Evolutionary conservation across 2,797 vertebrate species (phyloP).

Genomic region (Semotilus atromaculatus): DNA sequence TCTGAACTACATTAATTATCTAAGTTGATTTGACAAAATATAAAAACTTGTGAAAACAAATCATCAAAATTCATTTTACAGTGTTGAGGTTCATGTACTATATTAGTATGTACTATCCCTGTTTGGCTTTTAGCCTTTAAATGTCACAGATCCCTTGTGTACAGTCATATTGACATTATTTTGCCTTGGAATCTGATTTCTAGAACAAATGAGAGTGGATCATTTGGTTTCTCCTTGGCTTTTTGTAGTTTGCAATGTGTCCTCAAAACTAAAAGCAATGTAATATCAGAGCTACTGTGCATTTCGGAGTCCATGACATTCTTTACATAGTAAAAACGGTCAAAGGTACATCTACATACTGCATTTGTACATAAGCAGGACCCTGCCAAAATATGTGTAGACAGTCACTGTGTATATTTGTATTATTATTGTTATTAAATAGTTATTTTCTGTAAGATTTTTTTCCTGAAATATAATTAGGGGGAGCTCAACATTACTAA

Average conservation of each 20-base stretch:
- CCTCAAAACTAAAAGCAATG: neutral
- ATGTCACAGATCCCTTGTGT: neutral
- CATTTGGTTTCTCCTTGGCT: neutral
- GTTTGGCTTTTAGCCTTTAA: conserved; percentile 9
- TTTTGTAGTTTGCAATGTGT: neutral
- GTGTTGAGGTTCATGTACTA: neutral
- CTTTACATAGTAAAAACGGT: neutral
- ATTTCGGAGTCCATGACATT: neutral
- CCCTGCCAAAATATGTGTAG: neutral
- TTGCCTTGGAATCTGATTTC: neutral
- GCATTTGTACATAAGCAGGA: neutral
- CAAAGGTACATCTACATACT: neutral
- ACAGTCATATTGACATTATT: neutral
- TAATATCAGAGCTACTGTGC: neutral
- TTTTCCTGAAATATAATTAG: neutral
- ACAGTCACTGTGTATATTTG: neutral
- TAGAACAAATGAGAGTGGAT: neutral
- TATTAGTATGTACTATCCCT: neutral
- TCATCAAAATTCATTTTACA: no score
- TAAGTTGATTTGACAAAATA: no score
- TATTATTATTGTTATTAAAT: neutral
- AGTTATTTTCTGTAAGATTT: no score
- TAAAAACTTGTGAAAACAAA: no score
- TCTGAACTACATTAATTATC: no score
- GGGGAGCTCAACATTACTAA: neutral